phyloP scores from a whole-genome alignment of 1,140 invertebrate species.

The Orius laevigatus region DNA sequence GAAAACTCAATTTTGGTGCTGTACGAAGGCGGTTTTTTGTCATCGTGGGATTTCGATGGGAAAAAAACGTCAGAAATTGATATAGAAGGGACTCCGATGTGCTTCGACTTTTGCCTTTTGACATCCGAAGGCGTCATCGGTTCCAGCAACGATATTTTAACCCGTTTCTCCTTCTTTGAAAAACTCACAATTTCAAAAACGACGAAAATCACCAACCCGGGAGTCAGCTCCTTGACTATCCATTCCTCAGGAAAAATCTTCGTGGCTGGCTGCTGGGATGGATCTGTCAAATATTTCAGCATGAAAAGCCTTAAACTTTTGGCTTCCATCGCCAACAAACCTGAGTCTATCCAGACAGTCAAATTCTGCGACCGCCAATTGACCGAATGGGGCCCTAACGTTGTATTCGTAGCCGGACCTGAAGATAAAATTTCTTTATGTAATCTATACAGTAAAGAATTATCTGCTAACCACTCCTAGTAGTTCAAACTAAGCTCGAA shows the following conservation, averaged over 20 bases:
- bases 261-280: constrained; percentile 58
- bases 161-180: constrained; percentile 27
- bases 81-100: constrained; percentile 44
- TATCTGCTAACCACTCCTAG: no score
- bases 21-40: constrained; percentile 47
- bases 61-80: constrained; percentile 30
- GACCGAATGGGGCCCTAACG: no score
- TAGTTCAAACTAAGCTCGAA: no score
- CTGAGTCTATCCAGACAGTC: no score
- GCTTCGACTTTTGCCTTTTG: constrained; percentile 45
- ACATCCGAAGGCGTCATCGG: constrained; percentile 45
- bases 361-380: no score
- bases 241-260: constrained; percentile 57
- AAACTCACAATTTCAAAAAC: constrained; percentile 6
- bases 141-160: constrained; percentile 37
- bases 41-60: constrained; percentile 44
- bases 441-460: no score
- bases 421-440: no score
- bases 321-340: constrained; percentile 48
- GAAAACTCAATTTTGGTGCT: constrained; percentile 37
- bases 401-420: no score
- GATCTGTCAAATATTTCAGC: constrained; percentile 54
- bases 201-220: constrained; percentile 43
- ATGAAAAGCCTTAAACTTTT: constrained; percentile 57
- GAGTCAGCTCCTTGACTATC: constrained; percentile 49